Conservation (phyloP, 2,113 vertebrate genomes). For the Atractosteus spatula region DNA sequence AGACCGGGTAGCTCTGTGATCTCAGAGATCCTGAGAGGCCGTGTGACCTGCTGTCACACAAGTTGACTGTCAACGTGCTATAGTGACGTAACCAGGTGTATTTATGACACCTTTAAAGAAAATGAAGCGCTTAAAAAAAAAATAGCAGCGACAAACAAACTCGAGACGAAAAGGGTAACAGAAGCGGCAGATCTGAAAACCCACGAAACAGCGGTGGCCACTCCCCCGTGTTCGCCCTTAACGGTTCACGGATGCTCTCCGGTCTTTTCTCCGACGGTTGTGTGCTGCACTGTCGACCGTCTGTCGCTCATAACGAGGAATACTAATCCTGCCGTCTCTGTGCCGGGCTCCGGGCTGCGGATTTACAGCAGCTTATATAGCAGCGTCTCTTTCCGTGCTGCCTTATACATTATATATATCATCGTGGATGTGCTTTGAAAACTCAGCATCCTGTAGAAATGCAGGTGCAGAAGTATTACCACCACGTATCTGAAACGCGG, state of each 20-base stretch:
- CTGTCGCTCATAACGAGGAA: conserved; percentile 13
- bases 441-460: too few relatives aligned
- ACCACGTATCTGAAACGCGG: too few relatives aligned
- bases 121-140: not conserved
- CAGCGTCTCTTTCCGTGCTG: conserved; percentile 1
- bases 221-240: too few relatives aligned
- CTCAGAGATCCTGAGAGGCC: not conserved
- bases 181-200: too few relatives aligned
- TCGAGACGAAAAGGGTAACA: too few relatives aligned
- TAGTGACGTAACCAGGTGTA: conserved; percentile 14
- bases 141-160: too few relatives aligned
- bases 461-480: too few relatives aligned
- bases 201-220: too few relatives aligned
- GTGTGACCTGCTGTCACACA: not conserved
- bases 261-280: not conserved
- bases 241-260: not conserved
- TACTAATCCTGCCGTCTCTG: not conserved
- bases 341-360: conserved; percentile 1
- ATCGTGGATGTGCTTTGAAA: too few relatives aligned
- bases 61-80: not conserved
- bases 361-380: conserved; percentile 9
- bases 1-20: too few relatives aligned
- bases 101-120: conserved; percentile 15
- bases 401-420: not conserved
- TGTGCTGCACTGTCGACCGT: conserved; percentile 9